These are phyloP conservation scores for Tachysurus fulvidraco DNA, from an alignment of 2,113 vertebrate genomes.

Conservation along the genomic window DNA sequence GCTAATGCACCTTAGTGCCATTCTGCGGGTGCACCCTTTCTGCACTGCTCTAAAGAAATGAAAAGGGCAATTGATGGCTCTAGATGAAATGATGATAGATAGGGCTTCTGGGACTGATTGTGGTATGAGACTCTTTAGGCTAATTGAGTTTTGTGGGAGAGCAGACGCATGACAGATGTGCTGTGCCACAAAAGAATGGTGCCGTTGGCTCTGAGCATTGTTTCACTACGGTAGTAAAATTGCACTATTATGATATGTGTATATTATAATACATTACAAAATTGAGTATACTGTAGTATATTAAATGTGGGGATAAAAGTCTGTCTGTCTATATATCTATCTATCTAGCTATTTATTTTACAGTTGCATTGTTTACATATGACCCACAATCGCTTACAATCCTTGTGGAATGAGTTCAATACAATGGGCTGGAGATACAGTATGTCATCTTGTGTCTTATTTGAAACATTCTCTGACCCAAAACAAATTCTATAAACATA, in stretches of 20 bases:
- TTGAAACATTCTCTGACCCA: not conserved
- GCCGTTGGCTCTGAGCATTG: not conserved
- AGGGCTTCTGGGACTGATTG: conserved; percentile 21
- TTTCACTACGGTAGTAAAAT: not conserved
- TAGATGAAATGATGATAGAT: conserved; percentile 44
- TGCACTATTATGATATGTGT: not conserved
- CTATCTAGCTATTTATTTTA: too few relatives aligned
- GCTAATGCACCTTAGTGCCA: conserved; percentile 24
- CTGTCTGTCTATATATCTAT: too few relatives aligned
- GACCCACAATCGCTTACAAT: not conserved
- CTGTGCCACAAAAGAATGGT: not conserved
- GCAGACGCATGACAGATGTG: conserved; percentile 16
- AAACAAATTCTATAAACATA: not conserved
- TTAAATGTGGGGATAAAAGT: not conserved
- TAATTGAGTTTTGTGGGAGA: conserved; percentile 19
- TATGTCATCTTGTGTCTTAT: not conserved
- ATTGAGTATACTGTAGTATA: not conserved
- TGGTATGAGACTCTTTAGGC: conserved; percentile 33
- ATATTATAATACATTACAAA: not conserved
- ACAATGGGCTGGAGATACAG: not conserved
- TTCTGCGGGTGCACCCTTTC: not conserved
- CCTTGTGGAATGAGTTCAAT: not conserved
- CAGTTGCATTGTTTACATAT: not conserved
- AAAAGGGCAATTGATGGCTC: conserved; percentile 38
- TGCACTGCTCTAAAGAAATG: conserved; percentile 16